Evolutionary conservation across 2,888 invertebrate species (phyloP).

Genomic region (Rhogogaster chlorosoma): DNA sequence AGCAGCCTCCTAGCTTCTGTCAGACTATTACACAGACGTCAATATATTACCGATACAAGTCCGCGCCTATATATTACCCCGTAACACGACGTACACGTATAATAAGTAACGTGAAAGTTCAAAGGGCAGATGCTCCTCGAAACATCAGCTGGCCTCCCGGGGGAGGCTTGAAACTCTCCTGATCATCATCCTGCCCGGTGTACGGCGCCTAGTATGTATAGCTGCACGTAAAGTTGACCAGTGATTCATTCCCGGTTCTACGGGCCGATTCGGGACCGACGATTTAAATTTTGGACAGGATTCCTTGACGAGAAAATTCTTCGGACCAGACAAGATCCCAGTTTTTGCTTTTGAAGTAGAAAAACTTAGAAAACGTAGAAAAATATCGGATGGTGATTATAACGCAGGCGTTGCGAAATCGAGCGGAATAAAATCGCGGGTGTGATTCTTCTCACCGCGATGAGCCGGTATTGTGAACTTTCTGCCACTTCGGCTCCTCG

Average conservation of each 20-base stretch:
- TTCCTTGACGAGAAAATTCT: too few species aligned
- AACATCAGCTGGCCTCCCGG: constrained; percentile 70
- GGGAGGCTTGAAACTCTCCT: constrained; percentile 42
- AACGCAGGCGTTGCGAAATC: background rate
- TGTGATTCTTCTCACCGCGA: constrained; percentile 34
- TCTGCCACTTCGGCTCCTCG: constrained; percentile 10
- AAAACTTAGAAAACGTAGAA: too few species aligned
- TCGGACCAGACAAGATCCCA: too few species aligned
- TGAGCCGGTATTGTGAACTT: background rate
- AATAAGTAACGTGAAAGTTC: background rate
- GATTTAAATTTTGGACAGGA: too few species aligned
- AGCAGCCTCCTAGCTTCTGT: background rate
- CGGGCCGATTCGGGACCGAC: background rate
- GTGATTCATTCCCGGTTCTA: constrained; percentile 22
- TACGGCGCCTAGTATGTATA: background rate
- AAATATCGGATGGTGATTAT: too few species aligned
- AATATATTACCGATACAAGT: background rate
- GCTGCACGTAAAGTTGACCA: constrained; percentile 15
- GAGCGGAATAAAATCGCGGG: constrained; percentile 2
- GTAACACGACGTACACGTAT: background rate
- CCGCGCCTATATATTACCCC: background rate
- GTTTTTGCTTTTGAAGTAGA: too few species aligned
- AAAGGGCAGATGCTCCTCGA: constrained; percentile 60
- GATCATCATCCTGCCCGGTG: constrained; percentile 30
- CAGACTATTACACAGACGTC: background rate